Percentiles rank a stretch among this genome's conserved stretches.
phyloP scores from a whole-genome alignment of 1,140 invertebrate genomes.

The Goniozus legneri region DNA sequence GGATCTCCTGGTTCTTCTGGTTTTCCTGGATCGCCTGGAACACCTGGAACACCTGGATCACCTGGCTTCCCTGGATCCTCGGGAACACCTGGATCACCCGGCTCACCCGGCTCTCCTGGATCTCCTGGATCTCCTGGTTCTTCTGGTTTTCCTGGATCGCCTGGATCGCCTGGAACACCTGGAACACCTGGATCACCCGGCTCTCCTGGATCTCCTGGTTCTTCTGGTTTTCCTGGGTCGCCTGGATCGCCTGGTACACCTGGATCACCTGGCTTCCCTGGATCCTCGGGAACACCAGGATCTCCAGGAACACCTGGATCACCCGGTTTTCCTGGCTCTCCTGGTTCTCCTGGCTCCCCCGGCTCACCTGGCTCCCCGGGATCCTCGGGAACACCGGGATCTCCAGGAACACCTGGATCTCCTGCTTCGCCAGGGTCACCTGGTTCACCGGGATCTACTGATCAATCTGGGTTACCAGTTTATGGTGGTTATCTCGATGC shows the following conservation, averaged over 20 bases:
- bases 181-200: neutral
- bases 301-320: neutral
- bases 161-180: neutral
- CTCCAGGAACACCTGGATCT: conserved; percentile 9
- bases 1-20: conserved; percentile 5
- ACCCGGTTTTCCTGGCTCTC: neutral
- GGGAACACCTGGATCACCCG: conserved; percentile 25
- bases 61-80: conserved; percentile 9
- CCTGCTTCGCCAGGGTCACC: conserved; percentile 9
- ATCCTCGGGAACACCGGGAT: conserved; percentile 5
- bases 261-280: conserved; percentile 5
- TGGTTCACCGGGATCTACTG: conserved; percentile 42
- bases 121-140: conserved; percentile 40
- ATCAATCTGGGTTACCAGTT: conserved; percentile 55
- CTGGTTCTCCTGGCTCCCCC: conserved; percentile 15
- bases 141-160: neutral
- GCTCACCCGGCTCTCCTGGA: conserved; percentile 64
- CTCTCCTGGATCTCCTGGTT: neutral
- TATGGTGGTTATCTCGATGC: neutral
- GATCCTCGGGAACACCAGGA: neutral
- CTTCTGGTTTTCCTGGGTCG: neutral
- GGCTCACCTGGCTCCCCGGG: conserved; percentile 60
- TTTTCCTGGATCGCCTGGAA: neutral
- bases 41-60: conserved; percentile 5
- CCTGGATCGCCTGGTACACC: conserved; percentile 6